Evolutionary conservation across 2,888 invertebrate species (phyloP).

Genomic region (Empis livida): DNA sequence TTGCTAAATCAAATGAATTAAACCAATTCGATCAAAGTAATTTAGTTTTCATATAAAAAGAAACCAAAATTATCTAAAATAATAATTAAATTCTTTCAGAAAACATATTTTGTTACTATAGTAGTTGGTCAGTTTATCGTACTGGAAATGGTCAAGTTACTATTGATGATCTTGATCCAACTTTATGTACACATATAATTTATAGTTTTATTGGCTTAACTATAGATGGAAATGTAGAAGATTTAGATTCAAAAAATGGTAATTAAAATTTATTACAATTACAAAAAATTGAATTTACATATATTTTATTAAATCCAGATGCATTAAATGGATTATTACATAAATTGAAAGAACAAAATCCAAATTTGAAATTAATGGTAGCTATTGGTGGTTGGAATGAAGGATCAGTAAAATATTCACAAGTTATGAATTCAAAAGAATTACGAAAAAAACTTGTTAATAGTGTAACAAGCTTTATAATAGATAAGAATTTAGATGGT

Average conservation of each 20-base stretch:
- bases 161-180: constrained; percentile 46
- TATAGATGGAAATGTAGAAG: constrained; percentile 38
- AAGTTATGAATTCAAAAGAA: constrained; percentile 21
- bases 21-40: too few species aligned
- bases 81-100: constrained; percentile 33
- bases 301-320: constrained; percentile 15
- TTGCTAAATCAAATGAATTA: too few species aligned
- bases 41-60: too few species aligned
- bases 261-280: not conserved
- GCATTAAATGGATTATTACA: constrained; percentile 32
- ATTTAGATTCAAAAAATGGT: constrained; percentile 20
- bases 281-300: not conserved
- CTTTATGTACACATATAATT: constrained; percentile 53
- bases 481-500: constrained; percentile 44
- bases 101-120: constrained; percentile 52
- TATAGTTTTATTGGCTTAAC: constrained; percentile 54
- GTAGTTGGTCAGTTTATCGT: constrained; percentile 56
- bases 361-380: constrained; percentile 35
- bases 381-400: constrained; percentile 48
- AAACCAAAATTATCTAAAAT: too few species aligned
- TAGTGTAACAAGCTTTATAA: constrained; percentile 37
- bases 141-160: constrained; percentile 45
- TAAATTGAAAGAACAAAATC: constrained; percentile 32
- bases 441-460: constrained; percentile 36
- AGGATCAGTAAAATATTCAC: constrained; percentile 38